Conservation (phyloP, 2,888 invertebrate species). For the Orthosia incerta region DNA sequence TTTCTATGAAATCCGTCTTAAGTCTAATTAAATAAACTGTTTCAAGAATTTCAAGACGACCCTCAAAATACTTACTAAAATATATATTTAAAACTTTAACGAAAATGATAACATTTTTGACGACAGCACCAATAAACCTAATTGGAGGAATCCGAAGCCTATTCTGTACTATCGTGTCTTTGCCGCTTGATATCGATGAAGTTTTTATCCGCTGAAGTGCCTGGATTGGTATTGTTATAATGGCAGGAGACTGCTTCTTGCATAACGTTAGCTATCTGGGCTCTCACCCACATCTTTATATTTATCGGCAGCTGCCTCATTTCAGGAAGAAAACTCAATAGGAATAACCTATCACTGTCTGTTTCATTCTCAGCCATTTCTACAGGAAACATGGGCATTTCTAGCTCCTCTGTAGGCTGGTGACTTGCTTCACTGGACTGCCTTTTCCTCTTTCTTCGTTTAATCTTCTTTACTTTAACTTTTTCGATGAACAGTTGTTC, state of each 20-base stretch:
- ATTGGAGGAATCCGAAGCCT: slow-evolving; percentile 9
- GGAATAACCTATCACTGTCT: slow-evolving; percentile 83
- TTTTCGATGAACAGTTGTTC: slow-evolving; percentile 54
- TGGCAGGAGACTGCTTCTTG: slow-evolving; percentile 85
- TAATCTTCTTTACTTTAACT: slow-evolving; percentile 66
- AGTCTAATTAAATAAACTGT: background rate
- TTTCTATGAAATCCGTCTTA: slow-evolving; percentile 1
- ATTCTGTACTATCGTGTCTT: slow-evolving; percentile 74
- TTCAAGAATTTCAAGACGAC: background rate
- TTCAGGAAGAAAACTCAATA: slow-evolving; percentile 86
- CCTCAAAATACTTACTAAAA: slow-evolving; percentile 33
- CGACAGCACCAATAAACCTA: slow-evolving; percentile 46
- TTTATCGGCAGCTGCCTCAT: slow-evolving; percentile 84
- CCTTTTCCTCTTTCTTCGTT: slow-evolving; percentile 71
- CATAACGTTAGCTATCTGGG: slow-evolving; percentile 87
- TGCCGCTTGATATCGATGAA: slow-evolving; percentile 71
- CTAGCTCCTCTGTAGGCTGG: slow-evolving; percentile 77
- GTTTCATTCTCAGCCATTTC: slow-evolving; percentile 76
- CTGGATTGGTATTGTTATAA: slow-evolving; percentile 77
- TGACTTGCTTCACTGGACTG: slow-evolving; percentile 66
- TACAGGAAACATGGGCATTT: slow-evolving; percentile 80
- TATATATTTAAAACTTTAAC: slow-evolving; percentile 49
- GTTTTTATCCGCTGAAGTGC: slow-evolving; percentile 60
- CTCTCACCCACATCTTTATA: slow-evolving; percentile 88
- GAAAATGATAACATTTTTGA: slow-evolving; percentile 19